These are phyloP conservation scores for Vireo griseus DNA, from an alignment of 2,797 vertebrate genomes.

Conservation along the genomic window DNA sequence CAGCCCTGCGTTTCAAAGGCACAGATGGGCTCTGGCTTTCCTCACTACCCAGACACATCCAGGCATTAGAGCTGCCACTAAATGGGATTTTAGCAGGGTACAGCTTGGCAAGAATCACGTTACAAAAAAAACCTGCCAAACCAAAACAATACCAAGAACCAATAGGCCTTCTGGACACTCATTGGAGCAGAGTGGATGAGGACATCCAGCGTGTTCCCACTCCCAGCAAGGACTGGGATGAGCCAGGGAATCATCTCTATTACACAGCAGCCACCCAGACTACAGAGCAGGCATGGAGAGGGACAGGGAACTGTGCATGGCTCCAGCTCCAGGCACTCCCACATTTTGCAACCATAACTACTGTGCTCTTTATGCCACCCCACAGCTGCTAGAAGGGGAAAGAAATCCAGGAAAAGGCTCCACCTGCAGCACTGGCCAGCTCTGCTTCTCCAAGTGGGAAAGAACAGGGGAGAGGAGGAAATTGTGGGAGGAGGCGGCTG, in stretches of 20 bases:
- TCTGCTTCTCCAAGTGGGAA: not conserved
- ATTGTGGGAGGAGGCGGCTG: not conserved
- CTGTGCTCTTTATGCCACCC: not conserved
- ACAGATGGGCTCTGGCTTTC: not conserved
- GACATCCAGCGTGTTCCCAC: not conserved
- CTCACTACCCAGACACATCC: not conserved
- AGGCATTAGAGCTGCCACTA: not conserved
- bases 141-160: not conserved
- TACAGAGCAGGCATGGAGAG: not conserved
- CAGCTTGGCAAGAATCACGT: not conserved
- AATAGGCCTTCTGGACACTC: not conserved
- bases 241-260: not conserved
- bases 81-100: not conserved
- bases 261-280: not conserved
- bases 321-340: not conserved
- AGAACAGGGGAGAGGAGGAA: not conserved
- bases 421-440: not conserved
- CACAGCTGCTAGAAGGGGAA: not conserved
- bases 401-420: not conserved
- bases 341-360: not conserved
- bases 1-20: not conserved
- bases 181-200: not conserved
- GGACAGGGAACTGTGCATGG: not conserved
- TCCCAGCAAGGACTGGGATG: not conserved
- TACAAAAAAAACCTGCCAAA: not conserved